These are phyloP conservation scores for Borostomias antarcticus DNA, from an alignment of 2,797 vertebrate genomes.

Conservation along the genomic window DNA sequence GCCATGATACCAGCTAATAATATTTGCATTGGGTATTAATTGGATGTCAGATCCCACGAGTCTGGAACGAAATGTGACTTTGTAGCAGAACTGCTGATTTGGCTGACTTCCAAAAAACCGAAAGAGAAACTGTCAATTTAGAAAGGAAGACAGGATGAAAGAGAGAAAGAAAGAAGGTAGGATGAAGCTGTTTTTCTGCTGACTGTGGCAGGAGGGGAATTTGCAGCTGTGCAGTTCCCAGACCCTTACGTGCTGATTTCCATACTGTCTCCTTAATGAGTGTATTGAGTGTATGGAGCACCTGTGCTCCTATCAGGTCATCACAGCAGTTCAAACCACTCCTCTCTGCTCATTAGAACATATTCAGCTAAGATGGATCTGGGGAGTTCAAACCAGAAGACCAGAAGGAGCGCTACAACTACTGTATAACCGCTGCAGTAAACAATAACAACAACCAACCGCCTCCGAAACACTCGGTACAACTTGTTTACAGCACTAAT, in stretches of 20 bases:
- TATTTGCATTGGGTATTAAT: conserved; percentile 77
- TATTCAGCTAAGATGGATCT: too few relatives aligned
- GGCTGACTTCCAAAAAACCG: conserved; percentile 4
- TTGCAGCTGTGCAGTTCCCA: not conserved
- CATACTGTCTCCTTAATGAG: too few relatives aligned
- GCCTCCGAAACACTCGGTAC: too few relatives aligned
- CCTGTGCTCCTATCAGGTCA: too few relatives aligned
- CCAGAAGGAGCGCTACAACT: too few relatives aligned
- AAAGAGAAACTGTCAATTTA: not conserved
- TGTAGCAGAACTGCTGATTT: conserved; percentile 47
- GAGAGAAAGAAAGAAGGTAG: not conserved
- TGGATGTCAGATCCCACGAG: conserved; percentile 52
- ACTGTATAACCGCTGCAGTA: too few relatives aligned
- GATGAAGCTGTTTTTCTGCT: conserved; percentile 6
- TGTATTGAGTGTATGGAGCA: too few relatives aligned
- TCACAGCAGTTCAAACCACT: not conserved
- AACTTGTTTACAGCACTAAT: too few relatives aligned
- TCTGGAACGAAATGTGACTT: conserved; percentile 50
- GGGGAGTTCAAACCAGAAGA: too few relatives aligned
- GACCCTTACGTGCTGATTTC: not conserved
- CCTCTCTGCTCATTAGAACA: not conserved
- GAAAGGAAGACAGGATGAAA: too few relatives aligned
- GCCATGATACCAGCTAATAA: conserved; percentile 75
- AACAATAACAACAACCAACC: too few relatives aligned
- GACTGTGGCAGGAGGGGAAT: conserved; percentile 9